Percentiles rank a stretch among this genome's conserved stretches.
Conservation (phyloP, 2,888 invertebrate species). For the Drosophila fungiperda region DNA sequence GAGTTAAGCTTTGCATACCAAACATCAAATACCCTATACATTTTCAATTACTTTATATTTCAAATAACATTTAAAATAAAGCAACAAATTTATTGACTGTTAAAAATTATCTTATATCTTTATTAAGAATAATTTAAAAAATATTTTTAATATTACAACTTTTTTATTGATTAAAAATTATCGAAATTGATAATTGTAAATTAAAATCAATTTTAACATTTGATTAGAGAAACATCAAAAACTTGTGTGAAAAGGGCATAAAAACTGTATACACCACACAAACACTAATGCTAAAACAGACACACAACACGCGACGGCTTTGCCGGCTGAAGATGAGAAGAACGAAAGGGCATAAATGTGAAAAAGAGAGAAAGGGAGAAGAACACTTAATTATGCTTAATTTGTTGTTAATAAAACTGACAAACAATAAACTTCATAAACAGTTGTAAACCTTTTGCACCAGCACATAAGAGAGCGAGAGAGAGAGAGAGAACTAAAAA, state of each 20-base stretch:
- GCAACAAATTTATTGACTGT: neutral
- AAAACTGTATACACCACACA: slow-evolving; percentile 69
- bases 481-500: slow-evolving; percentile 22
- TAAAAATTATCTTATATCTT: no score
- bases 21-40: slow-evolving; percentile 25
- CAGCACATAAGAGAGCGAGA: slow-evolving; percentile 15
- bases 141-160: neutral
- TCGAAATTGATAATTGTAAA: neutral
- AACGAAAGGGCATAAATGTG: slow-evolving; percentile 7
- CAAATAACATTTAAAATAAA: no score
- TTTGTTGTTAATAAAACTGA: slow-evolving; percentile 74
- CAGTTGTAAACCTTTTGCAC: slow-evolving; percentile 51
- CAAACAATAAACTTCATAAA: slow-evolving; percentile 59
- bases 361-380: slow-evolving; percentile 19
- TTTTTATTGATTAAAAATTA: neutral
- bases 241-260: slow-evolving; percentile 45
- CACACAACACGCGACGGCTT: slow-evolving; percentile 72
- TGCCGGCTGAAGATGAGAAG: slow-evolving; percentile 61
- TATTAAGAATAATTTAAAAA: neutral
- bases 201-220: neutral
- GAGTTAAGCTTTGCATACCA: neutral
- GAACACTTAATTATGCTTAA: slow-evolving; percentile 71
- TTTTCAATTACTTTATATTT: neutral
- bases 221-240: slow-evolving; percentile 4
- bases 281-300: slow-evolving; percentile 20